A percentile compares a stretch with the other conserved stretches of the same genome.
phyloP scores from a whole-genome alignment of 2,888 invertebrate species.

The Zaprionus lineosus region DNA sequence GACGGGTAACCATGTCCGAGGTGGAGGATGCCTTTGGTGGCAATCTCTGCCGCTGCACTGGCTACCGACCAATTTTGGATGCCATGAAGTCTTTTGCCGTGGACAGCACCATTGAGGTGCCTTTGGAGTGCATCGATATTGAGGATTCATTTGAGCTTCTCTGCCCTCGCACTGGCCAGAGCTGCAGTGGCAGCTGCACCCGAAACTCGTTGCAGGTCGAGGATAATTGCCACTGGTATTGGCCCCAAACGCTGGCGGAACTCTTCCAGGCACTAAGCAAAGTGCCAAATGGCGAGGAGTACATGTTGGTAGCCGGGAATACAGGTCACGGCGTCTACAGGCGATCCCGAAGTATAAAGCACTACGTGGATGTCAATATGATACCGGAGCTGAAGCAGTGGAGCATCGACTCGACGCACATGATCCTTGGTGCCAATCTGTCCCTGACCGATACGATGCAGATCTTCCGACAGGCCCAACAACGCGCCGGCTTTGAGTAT shows the following conservation, averaged over 20 bases:
- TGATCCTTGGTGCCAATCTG: conserved; percentile 81
- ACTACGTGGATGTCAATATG: conserved; percentile 86
- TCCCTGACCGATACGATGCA: conserved; percentile 84
- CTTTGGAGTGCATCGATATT: conserved; percentile 83
- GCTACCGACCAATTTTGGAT: conserved; percentile 90
- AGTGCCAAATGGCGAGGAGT: conserved; percentile 80
- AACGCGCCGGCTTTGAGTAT: conserved; percentile 84
- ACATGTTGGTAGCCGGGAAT: conserved; percentile 90
- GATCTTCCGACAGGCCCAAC: conserved; percentile 75
- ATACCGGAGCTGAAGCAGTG: conserved; percentile 85
- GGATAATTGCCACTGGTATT: conserved; percentile 66
- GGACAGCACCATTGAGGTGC: conserved; percentile 84
- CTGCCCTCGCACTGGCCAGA: conserved; percentile 73
- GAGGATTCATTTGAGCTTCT: conserved; percentile 75
- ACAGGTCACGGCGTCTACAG: conserved; percentile 88
- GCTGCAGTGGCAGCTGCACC: conserved; percentile 78
- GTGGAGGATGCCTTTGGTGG: conserved; percentile 90
- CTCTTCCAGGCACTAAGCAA: conserved; percentile 80
- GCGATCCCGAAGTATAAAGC: conserved; percentile 72
- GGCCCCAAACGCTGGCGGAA: conserved; percentile 68
- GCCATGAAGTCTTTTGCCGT: conserved; percentile 89
- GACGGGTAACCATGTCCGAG: conserved; percentile 85
- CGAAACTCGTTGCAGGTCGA: conserved; percentile 11
- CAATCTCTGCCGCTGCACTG: conserved; percentile 91
- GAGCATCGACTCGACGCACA: conserved; percentile 71